Conservation (phyloP, 2,113 vertebrate species). For the Plestiodon gilberti region DNA sequence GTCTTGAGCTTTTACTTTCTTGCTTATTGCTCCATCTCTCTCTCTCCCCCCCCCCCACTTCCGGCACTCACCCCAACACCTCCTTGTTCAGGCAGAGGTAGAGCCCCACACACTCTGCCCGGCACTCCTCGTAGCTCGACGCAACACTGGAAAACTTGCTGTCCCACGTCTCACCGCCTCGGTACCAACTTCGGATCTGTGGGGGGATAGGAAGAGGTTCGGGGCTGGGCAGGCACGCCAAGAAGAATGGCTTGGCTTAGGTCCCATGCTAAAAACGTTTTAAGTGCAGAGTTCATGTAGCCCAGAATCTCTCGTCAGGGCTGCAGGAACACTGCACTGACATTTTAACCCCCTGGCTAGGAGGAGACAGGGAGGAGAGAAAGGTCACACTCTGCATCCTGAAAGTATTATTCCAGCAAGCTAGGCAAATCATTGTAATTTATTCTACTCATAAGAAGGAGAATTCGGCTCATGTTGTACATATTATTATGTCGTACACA, state of each 20-base stretch:
- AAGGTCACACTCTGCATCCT: neutral
- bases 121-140: slow-evolving; percentile 90
- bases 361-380: too few species aligned
- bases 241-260: neutral
- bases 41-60: neutral
- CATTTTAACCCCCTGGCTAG: too few species aligned
- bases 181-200: slow-evolving; percentile 91
- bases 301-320: too few species aligned
- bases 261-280: neutral
- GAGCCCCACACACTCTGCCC: slow-evolving; percentile 90
- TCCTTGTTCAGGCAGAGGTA: slow-evolving; percentile 87
- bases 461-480: too few species aligned
- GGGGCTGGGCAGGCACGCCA: neutral
- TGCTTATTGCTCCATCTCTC: neutral
- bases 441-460: neutral
- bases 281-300: neutral
- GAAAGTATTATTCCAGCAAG: neutral
- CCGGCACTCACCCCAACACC: slow-evolving; percentile 79
- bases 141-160: slow-evolving; percentile 92
- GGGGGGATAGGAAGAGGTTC: neutral
- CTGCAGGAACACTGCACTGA: too few species aligned
- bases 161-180: slow-evolving; percentile 89
- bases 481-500: too few species aligned
- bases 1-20: neutral
- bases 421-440: neutral